phyloP scores from a whole-genome alignment of 1,140 invertebrate species.

The Microvelia longipes region DNA sequence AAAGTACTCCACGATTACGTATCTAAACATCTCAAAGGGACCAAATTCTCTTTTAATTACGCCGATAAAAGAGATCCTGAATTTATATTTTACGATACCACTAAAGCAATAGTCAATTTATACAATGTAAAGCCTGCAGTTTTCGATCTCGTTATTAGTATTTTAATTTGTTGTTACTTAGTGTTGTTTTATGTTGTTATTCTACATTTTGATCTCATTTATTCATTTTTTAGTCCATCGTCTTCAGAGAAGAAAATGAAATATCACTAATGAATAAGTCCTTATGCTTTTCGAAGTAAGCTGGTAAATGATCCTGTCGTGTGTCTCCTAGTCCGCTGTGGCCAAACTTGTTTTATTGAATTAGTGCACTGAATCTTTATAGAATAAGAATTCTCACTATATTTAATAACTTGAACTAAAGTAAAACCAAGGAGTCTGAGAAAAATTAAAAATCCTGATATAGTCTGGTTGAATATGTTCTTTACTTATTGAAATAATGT shows the following conservation, averaged over 20 bases:
- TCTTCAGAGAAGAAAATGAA: not conserved
- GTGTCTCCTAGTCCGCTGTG: too few relatives aligned
- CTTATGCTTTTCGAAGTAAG: too few relatives aligned
- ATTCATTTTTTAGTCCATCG: not conserved
- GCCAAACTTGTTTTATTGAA: too few relatives aligned
- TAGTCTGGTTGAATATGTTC: too few relatives aligned
- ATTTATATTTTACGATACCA: constrained; percentile 76
- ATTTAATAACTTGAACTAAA: too few relatives aligned
- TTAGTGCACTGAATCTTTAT: too few relatives aligned
- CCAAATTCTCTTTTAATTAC: constrained; percentile 47
- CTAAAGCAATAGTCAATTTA: constrained; percentile 61
- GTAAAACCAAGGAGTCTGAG: too few relatives aligned
- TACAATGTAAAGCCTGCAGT: constrained; percentile 94
- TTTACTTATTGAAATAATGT: too few relatives aligned
- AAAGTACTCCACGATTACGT: constrained; percentile 54
- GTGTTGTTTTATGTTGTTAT: not conserved
- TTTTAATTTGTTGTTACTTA: constrained; percentile 45
- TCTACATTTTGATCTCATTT: not conserved
- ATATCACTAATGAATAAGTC: not conserved
- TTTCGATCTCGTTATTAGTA: constrained; percentile 86
- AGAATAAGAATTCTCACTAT: too few relatives aligned
- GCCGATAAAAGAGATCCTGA: constrained; percentile 80
- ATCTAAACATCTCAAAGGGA: constrained; percentile 40
- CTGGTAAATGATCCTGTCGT: too few relatives aligned
- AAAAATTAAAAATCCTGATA: too few relatives aligned